These are phyloP conservation scores for Egretta garzetta DNA, from an alignment of 2,113 vertebrate species.

Conservation along the genomic window DNA sequence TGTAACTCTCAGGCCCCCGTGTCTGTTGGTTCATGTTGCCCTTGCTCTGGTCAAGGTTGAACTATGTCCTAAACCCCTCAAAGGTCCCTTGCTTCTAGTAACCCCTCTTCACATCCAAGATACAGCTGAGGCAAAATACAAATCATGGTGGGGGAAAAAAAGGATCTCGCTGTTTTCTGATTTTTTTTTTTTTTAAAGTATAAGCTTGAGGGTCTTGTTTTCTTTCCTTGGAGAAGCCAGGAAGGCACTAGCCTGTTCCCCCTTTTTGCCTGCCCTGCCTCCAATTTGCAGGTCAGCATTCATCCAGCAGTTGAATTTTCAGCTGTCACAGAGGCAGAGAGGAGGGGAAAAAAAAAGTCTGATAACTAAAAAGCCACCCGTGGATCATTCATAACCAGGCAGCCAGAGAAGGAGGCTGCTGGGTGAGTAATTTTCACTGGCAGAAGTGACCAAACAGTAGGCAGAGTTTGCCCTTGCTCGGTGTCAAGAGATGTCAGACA, in stretches of 20 bases:
- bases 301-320: neutral
- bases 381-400: neutral
- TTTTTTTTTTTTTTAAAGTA: neutral
- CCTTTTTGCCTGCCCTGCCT: neutral
- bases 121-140: neutral
- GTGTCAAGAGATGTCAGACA: neutral
- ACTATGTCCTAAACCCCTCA: neutral
- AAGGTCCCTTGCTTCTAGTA: neutral
- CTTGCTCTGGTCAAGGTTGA: neutral
- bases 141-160: accelerated
- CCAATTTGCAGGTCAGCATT: neutral
- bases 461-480: neutral
- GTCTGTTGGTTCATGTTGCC: neutral
- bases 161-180: neutral
- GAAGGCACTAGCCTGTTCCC: neutral
- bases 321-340: neutral
- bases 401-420: neutral
- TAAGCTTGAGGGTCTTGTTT: neutral
- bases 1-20: too few relatives aligned
- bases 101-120: neutral
- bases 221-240: neutral
- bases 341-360: neutral
- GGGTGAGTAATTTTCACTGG: neutral
- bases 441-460: neutral
- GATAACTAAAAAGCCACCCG: neutral